These are phyloP conservation scores for Pseudocheirus occidentalis DNA, from an alignment of 2,797 vertebrate genomes.

Conservation along the genomic window DNA sequence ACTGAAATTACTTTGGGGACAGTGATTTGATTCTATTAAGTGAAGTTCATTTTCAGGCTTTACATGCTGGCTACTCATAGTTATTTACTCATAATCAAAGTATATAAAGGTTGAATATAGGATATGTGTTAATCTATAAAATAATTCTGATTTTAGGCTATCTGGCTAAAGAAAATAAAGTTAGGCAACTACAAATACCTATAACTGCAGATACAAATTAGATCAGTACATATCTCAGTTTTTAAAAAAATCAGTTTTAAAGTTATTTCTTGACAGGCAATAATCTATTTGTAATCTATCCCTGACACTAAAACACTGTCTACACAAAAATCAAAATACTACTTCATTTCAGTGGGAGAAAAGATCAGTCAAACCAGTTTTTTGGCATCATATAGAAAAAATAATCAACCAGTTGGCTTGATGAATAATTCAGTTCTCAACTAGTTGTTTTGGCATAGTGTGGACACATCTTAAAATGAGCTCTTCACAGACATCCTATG, in stretches of 20 bases:
- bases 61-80: conserved; percentile 46
- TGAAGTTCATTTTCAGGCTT: conserved; percentile 49
- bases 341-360: conserved; percentile 20
- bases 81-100: conserved; percentile 44
- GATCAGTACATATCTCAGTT: background rate
- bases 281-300: background rate
- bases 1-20: conserved; percentile 44
- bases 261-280: background rate
- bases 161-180: conserved; percentile 43
- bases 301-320: conserved; percentile 29
- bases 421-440: background rate
- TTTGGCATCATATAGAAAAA: conserved; percentile 11
- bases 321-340: conserved; percentile 63
- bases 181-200: conserved; percentile 45
- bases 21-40: conserved; percentile 52
- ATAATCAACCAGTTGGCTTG: background rate
- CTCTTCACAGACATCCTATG: conserved; percentile 43
- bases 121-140: conserved; percentile 66
- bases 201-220: conserved; percentile 30
- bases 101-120: conserved; percentile 46
- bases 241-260: background rate
- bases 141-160: conserved; percentile 53
- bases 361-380: conserved; percentile 34
- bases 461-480: conserved; percentile 43
- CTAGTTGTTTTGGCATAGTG: conserved; percentile 35